Percentiles rank a stretch among this genome's conserved stretches.
These are phyloP conservation scores for Ctenoplectra terminalis DNA, from an alignment of 1,140 invertebrate species.

Conservation along the genomic window DNA sequence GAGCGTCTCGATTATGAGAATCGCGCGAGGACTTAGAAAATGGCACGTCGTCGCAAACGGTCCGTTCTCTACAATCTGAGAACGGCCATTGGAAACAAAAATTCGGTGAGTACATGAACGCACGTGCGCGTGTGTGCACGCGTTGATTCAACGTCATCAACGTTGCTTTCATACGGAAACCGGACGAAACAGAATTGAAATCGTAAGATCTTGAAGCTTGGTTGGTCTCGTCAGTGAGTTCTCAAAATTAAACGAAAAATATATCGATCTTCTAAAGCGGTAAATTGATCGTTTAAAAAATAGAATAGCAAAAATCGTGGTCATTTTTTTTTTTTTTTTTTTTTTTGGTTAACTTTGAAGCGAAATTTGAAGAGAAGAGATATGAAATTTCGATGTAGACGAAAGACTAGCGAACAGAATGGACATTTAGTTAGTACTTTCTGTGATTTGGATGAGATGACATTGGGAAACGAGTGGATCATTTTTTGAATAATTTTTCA, in stretches of 20 bases:
- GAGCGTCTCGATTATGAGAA: background rate
- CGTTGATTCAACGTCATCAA: background rate
- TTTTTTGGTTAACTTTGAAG: conserved; percentile 1
- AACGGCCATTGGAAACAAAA: conserved; percentile 25
- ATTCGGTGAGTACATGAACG: conserved; percentile 41
- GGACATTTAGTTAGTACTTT: conserved; percentile 53
- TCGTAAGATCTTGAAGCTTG: background rate
- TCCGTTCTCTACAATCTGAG: conserved; percentile 1
- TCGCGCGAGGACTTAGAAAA: background rate
- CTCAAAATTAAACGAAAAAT: background rate
- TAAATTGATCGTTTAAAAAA: background rate
- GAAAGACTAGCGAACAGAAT: conserved; percentile 43
- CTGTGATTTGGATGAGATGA: background rate
- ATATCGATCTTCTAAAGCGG: background rate
- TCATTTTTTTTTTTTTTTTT: too few species aligned
- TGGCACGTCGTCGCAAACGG: conserved; percentile 42
- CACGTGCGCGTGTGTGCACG: background rate
- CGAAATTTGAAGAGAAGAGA: conserved; percentile 15
- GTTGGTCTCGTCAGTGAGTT: background rate
- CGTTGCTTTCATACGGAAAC: background rate
- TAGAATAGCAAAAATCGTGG: background rate
- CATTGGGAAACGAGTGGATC: background rate
- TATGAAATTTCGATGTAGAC: conserved; percentile 66
- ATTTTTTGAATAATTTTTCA: conserved; percentile 56
- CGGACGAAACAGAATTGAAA: background rate